These are phyloP conservation scores for Macaca mulatta DNA, from an alignment of 2,113 vertebrate genomes.

Conservation along the genomic window DNA sequence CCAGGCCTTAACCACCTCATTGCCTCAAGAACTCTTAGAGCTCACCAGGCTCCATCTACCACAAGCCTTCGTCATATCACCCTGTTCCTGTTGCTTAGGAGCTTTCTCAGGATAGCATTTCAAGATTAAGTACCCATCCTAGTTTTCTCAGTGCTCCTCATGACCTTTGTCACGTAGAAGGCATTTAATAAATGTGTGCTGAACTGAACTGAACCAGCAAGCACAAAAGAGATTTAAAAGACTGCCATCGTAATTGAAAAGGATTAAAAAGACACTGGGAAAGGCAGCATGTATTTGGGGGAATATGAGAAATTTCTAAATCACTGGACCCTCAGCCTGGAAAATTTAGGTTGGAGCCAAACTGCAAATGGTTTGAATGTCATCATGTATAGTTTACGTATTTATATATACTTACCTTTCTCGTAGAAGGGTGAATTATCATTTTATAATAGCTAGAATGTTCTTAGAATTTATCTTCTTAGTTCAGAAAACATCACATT, in stretches of 20 bases:
- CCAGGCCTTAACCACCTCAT: not conserved
- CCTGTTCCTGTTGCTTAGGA: not conserved
- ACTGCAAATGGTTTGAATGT: not conserved
- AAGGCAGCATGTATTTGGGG: not conserved
- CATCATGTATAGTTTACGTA: not conserved
- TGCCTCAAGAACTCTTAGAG: not conserved
- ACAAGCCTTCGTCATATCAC: not conserved
- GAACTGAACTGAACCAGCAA: not conserved
- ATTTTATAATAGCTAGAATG: not conserved
- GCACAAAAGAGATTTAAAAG: not conserved
- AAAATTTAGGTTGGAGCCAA: not conserved
- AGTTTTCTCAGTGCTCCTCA: not conserved
- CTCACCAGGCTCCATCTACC: not conserved
- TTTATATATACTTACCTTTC: not conserved
- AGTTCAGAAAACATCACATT: not conserved
- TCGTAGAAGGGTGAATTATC: not conserved
- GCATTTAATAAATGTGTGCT: not conserved
- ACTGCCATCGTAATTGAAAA: not conserved
- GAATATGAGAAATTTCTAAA: not conserved
- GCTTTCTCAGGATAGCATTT: not conserved
- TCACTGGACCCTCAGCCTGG: not conserved
- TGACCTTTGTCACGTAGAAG: not conserved
- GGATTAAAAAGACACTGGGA: not conserved
- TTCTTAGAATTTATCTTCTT: conserved; percentile 6
- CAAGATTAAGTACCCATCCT: not conserved